Evolutionary conservation across 2,888 invertebrate genomes (phyloP).

Genomic region (Lypha dubia): DNA sequence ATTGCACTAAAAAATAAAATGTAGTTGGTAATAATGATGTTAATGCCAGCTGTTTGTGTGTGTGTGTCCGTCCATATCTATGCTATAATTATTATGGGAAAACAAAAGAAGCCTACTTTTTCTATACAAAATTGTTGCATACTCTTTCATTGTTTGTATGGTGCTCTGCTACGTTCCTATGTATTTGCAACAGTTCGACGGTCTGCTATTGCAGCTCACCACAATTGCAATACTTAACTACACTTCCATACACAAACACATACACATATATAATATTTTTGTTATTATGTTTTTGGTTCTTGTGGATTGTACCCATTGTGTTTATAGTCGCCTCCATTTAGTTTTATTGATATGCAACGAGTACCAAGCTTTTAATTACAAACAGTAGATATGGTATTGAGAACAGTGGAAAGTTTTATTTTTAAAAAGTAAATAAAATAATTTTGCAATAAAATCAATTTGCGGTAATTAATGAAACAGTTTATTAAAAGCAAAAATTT

Average conservation of each 20-base stretch:
- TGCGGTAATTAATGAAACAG: background rate
- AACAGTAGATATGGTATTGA: background rate
- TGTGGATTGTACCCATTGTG: slow-evolving; percentile 11
- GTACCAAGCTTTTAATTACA: slow-evolving; percentile 42
- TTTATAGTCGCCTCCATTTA: background rate
- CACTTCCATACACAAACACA: no score
- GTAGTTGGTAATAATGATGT: slow-evolving; percentile 73
- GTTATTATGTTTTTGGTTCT: slow-evolving; percentile 38
- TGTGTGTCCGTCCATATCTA: slow-evolving; percentile 21
- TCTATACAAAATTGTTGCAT: slow-evolving; percentile 43
- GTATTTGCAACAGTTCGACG: slow-evolving; percentile 6
- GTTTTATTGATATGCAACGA: slow-evolving; percentile 2
- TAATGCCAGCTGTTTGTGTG: slow-evolving; percentile 71
- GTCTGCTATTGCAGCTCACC: background rate
- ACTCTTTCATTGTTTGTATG: background rate
- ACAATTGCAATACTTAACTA: slow-evolving; percentile 37
- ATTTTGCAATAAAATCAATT: background rate
- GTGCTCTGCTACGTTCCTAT: slow-evolving; percentile 5
- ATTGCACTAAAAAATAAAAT: slow-evolving; percentile 72
- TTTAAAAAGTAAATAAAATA: background rate
- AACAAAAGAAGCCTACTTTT: slow-evolving; percentile 25
- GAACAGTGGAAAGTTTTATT: background rate
- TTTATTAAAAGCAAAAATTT: background rate
- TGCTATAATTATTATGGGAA: slow-evolving; percentile 55
- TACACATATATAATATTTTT: slow-evolving; percentile 14